These are phyloP conservation scores for Peucedramus taeniatus DNA, from an alignment of 2,113 vertebrate genomes.

Conservation along the genomic window DNA sequence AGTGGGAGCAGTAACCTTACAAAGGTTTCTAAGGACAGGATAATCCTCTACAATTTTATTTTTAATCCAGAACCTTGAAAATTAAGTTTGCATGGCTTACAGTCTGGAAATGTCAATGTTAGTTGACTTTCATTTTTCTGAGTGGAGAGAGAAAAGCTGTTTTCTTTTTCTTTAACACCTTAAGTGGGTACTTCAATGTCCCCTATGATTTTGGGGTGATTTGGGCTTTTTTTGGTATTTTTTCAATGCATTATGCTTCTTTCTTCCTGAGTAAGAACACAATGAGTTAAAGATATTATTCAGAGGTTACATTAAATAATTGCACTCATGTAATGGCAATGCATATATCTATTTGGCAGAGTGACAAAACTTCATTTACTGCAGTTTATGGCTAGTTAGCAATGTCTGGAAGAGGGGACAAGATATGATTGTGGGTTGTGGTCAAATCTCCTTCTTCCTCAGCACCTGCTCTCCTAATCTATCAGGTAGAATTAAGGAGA, in stretches of 20 bases:
- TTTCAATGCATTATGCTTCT: neutral
- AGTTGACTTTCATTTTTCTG: neutral
- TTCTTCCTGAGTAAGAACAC: neutral
- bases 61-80: neutral
- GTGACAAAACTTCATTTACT: neutral
- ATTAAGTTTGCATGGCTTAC: neutral
- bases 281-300: neutral
- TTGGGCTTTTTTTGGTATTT: neutral
- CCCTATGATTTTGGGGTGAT: neutral
- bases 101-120: neutral
- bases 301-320: neutral
- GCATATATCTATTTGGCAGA: neutral
- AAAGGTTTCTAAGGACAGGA: neutral
- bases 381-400: neutral
- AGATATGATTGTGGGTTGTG: neutral
- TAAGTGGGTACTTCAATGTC: neutral
- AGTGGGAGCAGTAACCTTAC: neutral
- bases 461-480: neutral
- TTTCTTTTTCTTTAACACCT: neutral
- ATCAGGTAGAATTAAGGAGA: neutral
- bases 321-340: neutral
- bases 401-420: neutral
- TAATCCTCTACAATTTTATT: neutral
- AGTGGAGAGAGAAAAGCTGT: neutral
- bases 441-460: neutral